Base-by-base conservation (phyloP, 2,113 vertebrate species). In the Planiliza haematocheilus region DNA sequence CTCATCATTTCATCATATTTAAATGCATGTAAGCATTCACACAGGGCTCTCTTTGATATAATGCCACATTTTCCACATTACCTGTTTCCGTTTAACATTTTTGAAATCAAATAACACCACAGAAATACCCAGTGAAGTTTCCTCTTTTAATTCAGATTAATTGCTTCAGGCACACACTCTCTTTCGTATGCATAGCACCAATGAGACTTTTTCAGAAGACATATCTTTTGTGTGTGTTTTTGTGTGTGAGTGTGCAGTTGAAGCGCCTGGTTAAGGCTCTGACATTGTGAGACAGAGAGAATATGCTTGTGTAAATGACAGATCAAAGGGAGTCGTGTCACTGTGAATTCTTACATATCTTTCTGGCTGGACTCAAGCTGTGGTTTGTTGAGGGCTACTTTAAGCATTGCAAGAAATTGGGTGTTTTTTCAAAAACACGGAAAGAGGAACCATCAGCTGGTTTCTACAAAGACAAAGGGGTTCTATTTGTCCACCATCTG, bases 261-360 rank as follows among this genome's bases (percentile, higher is more conserved):
- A 46, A 56, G 50, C 70, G 72, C 41, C 62, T 69, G 80, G 80
- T 81, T 74, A 81, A 80, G 73, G 72, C 72, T 77, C 69, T 74
- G 68, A 83, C 75, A 88, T 82, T 77, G 62, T 67, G 74, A 81
- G 37, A 83, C 71, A 57, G 58, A 65, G 45, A 78, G 59, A 77
- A 84, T 34, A 53, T 46, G 68, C 56, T 74, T 71, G 63, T 77
- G 72, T 82, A 82, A 88, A 74, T 77, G 81, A 74, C 68, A 89
- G 87, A 93, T 92, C 87, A 92, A 89, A 93, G 86, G 59, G 52
- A 70, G 39, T 49, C 57, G 49, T 81, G 77, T 84, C 65, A 64
- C 79, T 63, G 73, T 79, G 57, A 83, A 57, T 61, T 70, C 64
- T 64, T 82, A 72, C 72, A 57, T 73, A 38, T 80, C 46, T 74